Base-by-base conservation (phyloP, 2,113 vertebrate species). In the Pedetes capensis region DNA sequence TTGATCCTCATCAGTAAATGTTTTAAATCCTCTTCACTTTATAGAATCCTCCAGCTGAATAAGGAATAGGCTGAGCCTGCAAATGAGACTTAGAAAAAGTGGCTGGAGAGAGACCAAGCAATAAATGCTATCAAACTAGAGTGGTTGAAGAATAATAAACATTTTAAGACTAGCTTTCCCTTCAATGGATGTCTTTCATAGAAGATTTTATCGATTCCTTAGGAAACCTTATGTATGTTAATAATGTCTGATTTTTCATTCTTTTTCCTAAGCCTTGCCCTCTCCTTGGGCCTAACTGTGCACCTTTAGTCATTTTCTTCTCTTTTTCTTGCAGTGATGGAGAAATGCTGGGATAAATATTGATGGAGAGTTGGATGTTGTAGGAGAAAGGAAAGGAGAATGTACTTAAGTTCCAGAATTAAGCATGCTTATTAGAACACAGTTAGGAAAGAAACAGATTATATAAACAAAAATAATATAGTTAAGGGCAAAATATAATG, bases 381-480 rank as follows among this genome's bases (percentile, higher is more conserved):
- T n/a, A 80, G 29, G 42, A 68, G 87, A 59, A 90, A 66, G 85
- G 42, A 61, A 76, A 92, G 29, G 32, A 93, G 37, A 78, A 20
- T 55, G 1, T 78, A 78, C 16, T 61, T 88, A 25, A 23, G 34
- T 93, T 86, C 61, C 39, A 94, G 81, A 95, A 84, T 72, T 82
- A 59, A 91, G 75, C n/a, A 14, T 92, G 51, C 68, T 93, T 95
- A 53, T 90, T 95, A 87, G 55, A 72, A 42, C 39, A 63, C 44
- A 80, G 55, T 68, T 55, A 78, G 93, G 51, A 25, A 39, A 69
- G 57, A 93, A 91, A 91, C 23, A 81, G 47, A 23, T 80, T 22
- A 61, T 79, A 14, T n/a, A n/a, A n/a, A n/a, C n/a, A n/a, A n/a
- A 87, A 83, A 66, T 91, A 83, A 80, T 81, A 57, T 18, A 87